Percentiles rank a stretch among this genome's conserved stretches.
These are phyloP conservation scores for Gadus macrocephalus DNA, from an alignment of 2,113 vertebrate genomes.

Conservation along the genomic window DNA sequence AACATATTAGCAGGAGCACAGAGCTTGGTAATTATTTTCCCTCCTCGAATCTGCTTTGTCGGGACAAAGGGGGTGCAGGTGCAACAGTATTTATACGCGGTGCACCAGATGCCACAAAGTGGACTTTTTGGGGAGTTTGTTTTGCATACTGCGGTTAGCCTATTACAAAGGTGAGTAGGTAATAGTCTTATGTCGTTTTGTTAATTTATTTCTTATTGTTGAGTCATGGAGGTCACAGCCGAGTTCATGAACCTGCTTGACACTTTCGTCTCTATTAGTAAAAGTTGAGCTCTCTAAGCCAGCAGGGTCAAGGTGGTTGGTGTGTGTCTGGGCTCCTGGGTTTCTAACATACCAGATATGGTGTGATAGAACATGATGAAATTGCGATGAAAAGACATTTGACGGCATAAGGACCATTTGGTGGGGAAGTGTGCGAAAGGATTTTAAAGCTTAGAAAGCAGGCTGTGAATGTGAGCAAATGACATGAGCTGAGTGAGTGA, in stretches of 20 bases:
- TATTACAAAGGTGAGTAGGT: background rate
- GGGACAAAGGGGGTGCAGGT: conserved; percentile 20
- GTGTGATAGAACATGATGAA: too few relatives aligned
- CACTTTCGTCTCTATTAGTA: too few relatives aligned
- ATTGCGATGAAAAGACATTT: too few relatives aligned
- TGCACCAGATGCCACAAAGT: conserved; percentile 1
- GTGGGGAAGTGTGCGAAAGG: too few relatives aligned
- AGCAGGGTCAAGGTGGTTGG: too few relatives aligned
- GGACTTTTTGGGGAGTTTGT: background rate
- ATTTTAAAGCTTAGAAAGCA: too few relatives aligned
- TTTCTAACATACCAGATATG: too few relatives aligned
- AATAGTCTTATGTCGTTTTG: conserved; percentile 2
- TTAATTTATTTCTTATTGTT: background rate
- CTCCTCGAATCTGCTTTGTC: conserved; percentile 29
- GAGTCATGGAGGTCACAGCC: conserved; percentile 11
- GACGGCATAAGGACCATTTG: too few relatives aligned
- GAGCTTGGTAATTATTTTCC: conserved; percentile 50
- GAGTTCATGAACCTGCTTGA: background rate
- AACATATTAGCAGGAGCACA: conserved; percentile 50
- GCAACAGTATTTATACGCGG: conserved; percentile 38
- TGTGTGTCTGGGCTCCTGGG: too few relatives aligned
- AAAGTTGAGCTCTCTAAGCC: too few relatives aligned
- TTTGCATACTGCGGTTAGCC: conserved; percentile 1
- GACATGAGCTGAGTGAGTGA: too few relatives aligned
- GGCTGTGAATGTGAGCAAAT: too few relatives aligned